Conservation (phyloP, 1,140 invertebrate species). For the Marisa cornuarietis region DNA sequence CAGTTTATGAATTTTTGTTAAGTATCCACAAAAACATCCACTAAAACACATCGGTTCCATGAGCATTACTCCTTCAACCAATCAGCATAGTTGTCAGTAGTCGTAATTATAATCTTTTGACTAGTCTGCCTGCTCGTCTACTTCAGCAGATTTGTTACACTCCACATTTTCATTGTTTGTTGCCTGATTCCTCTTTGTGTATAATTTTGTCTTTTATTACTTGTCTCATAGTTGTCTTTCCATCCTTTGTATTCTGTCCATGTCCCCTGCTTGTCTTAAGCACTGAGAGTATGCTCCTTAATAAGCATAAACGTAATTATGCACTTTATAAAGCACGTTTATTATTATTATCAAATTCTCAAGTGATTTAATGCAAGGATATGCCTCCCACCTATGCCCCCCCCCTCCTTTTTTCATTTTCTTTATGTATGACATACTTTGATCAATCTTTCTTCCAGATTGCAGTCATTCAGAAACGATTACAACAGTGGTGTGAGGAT, state of each 20-base stretch:
- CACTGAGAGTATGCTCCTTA: too few species aligned
- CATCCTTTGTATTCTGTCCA: neutral
- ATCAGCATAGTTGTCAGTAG: neutral
- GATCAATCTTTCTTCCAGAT: conserved; percentile 70
- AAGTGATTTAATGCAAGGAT: too few species aligned
- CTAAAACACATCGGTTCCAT: neutral
- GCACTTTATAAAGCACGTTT: too few species aligned
- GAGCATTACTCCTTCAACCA: too few species aligned
- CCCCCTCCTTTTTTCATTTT: too few species aligned
- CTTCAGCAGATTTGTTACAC: neutral
- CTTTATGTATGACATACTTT: too few species aligned
- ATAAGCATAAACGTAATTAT: too few species aligned
- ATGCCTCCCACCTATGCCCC: too few species aligned
- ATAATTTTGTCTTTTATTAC: too few species aligned
- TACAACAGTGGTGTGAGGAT: conserved; percentile 85
- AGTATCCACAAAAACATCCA: conserved; percentile 10
- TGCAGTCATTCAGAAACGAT: conserved; percentile 78
- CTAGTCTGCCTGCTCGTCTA: too few species aligned
- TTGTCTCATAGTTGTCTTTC: neutral
- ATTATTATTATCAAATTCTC: too few species aligned
- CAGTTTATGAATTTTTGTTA: conserved; percentile 2
- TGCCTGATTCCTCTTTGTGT: neutral
- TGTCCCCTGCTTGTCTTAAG: too few species aligned
- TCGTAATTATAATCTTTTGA: neutral
- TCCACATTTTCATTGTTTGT: neutral